Evolutionary conservation across 2,113 vertebrate species (phyloP).

Genomic region (Nematolebias whitei): DNA sequence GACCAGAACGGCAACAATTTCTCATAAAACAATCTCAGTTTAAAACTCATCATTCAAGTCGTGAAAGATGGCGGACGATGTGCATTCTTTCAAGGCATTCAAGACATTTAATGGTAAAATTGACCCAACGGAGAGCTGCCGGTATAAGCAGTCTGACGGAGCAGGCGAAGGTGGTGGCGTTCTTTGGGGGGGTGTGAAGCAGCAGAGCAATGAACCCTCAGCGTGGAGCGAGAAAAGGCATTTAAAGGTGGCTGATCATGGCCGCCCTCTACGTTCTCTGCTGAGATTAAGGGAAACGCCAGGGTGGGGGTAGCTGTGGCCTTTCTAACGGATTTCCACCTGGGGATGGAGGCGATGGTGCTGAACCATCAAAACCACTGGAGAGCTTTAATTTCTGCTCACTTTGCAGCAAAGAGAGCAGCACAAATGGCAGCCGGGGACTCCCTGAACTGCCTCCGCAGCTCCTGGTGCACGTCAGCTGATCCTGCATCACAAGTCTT

Average conservation of each 20-base stretch:
- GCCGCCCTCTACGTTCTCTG: slow-evolving; percentile 24
- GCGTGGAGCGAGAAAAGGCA: slow-evolving; percentile 12
- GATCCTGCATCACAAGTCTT: slow-evolving; percentile 56
- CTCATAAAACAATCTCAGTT: no score
- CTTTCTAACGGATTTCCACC: slow-evolving; percentile 48
- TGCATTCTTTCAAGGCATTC: no score
- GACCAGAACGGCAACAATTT: no score
- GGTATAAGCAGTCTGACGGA: slow-evolving; percentile 61
- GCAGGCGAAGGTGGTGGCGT: slow-evolving; percentile 16
- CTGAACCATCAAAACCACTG: slow-evolving; percentile 13
- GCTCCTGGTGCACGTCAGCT: slow-evolving; percentile 46
- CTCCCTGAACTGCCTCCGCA: slow-evolving; percentile 35
- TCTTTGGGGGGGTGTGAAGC: no score
- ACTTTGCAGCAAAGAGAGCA: slow-evolving; percentile 59
- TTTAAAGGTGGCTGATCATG: neutral
- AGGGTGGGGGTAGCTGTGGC: slow-evolving; percentile 2
- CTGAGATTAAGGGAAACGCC: slow-evolving; percentile 20
- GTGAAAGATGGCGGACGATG: no score
- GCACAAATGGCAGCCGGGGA: slow-evolving; percentile 30
- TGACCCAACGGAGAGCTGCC: slow-evolving; percentile 70
- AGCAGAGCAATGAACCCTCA: neutral
- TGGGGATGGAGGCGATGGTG: slow-evolving; percentile 15
- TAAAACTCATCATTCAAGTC: no score
- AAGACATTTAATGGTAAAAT: slow-evolving; percentile 64
- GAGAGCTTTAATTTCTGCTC: slow-evolving; percentile 67